phyloP scores from a whole-genome alignment of 2,113 vertebrate species.

The Rhombomys opimus region DNA sequence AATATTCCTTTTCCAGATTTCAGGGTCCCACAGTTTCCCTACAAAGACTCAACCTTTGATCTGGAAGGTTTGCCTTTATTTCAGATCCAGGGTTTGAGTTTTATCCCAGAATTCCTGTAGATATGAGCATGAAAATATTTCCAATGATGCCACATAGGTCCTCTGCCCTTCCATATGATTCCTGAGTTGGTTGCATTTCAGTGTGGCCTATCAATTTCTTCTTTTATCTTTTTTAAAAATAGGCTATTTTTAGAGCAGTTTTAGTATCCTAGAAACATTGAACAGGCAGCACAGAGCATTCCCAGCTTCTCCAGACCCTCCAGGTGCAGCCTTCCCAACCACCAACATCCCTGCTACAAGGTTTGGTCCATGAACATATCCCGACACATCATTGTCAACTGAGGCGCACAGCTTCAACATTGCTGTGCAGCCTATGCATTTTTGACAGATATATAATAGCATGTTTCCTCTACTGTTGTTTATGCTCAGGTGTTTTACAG shows the following conservation, averaged over 20 bases:
- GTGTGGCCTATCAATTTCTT: background rate
- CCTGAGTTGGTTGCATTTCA: background rate
- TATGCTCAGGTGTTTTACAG: background rate
- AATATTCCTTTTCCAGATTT: background rate
- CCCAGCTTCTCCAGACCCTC: background rate
- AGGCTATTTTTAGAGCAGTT: background rate
- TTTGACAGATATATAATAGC: background rate
- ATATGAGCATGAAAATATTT: background rate
- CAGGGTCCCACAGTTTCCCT: background rate
- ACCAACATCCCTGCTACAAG: background rate
- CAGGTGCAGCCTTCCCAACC: rapidly evolving
- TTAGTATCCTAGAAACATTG: background rate
- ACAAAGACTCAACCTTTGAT: background rate
- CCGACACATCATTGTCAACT: background rate
- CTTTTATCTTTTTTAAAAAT: background rate
- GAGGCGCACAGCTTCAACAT: background rate
- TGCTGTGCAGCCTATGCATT: background rate
- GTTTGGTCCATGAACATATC: background rate
- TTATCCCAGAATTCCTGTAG: background rate
- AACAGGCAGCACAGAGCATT: background rate
- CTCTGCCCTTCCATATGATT: background rate
- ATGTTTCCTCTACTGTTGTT: background rate
- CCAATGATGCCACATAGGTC: background rate
- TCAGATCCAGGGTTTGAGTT: background rate
- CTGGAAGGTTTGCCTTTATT: background rate